These are phyloP conservation scores for Podarcis cretensis DNA, from an alignment of 2,113 vertebrate species.

Conservation along the genomic window DNA sequence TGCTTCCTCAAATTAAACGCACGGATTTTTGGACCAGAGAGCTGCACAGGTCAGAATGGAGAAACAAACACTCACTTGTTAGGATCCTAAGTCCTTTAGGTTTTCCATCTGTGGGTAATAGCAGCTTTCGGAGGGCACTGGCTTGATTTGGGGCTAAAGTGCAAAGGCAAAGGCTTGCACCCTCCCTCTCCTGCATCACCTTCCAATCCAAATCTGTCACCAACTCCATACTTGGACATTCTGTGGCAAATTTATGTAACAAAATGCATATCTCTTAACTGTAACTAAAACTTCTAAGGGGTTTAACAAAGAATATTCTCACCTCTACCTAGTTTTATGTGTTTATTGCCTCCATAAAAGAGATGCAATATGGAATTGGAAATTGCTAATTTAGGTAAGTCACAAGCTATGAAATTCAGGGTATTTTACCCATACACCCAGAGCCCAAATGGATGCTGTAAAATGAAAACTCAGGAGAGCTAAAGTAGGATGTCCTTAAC, in stretches of 20 bases:
- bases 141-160: neutral
- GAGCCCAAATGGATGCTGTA: neutral
- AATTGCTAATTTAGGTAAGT: neutral
- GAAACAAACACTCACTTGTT: neutral
- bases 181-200: neutral
- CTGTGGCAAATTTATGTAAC: neutral
- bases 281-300: too few relatives aligned
- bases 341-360: neutral
- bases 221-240: neutral
- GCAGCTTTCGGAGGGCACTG: neutral
- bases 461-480: too few relatives aligned
- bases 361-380: neutral
- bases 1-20: constrained; percentile 9
- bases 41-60: neutral
- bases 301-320: neutral
- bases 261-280: too few relatives aligned
- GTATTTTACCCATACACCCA: neutral
- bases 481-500: neutral
- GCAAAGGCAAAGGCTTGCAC: neutral
- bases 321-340: neutral
- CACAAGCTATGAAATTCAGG: neutral
- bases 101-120: neutral
- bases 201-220: neutral
- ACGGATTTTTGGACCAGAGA: neutral
- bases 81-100: neutral